These are phyloP conservation scores for Myopa tessellatipennis DNA, from an alignment of 2,888 invertebrate species.

Conservation along the genomic window DNA sequence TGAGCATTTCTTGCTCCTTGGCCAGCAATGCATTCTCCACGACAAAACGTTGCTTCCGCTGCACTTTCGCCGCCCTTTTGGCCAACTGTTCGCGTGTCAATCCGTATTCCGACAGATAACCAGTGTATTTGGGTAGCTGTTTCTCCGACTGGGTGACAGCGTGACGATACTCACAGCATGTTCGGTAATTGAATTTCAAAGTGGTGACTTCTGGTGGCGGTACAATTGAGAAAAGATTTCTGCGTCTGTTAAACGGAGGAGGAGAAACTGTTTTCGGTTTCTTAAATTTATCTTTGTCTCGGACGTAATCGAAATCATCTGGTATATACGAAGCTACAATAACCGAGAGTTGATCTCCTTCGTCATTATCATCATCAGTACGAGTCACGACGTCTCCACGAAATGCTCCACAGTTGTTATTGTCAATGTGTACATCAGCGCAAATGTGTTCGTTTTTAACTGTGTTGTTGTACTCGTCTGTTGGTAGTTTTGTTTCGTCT, in stretches of 20 bases:
- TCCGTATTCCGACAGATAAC: constrained; percentile 71
- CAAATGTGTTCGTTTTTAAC: constrained; percentile 34
- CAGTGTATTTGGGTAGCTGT: constrained; percentile 69
- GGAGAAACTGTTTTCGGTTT: neutral
- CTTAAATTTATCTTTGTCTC: neutral
- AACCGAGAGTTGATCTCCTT: constrained; percentile 64
- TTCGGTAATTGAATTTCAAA: constrained; percentile 64
- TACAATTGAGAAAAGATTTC: constrained; percentile 56
- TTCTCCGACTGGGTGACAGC: constrained; percentile 45
- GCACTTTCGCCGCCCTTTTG: constrained; percentile 64
- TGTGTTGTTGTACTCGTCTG: constrained; percentile 50
- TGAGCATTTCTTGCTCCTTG: constrained; percentile 67
- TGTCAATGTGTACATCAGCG: neutral
- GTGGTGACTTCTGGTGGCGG: constrained; percentile 53
- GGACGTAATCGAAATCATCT: constrained; percentile 51
- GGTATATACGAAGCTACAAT: constrained; percentile 65
- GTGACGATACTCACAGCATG: constrained; percentile 68
- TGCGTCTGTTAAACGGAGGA: neutral
- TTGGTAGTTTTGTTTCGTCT: neutral
- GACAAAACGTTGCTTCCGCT: constrained; percentile 58
- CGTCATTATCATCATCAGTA: constrained; percentile 54
- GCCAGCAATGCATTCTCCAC: constrained; percentile 62
- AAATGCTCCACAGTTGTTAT: neutral
- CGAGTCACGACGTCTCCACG: constrained; percentile 42
- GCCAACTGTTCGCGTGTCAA: constrained; percentile 69